These are phyloP conservation scores for Smithornis capensis DNA, from an alignment of 2,113 vertebrate genomes.

Conservation along the genomic window DNA sequence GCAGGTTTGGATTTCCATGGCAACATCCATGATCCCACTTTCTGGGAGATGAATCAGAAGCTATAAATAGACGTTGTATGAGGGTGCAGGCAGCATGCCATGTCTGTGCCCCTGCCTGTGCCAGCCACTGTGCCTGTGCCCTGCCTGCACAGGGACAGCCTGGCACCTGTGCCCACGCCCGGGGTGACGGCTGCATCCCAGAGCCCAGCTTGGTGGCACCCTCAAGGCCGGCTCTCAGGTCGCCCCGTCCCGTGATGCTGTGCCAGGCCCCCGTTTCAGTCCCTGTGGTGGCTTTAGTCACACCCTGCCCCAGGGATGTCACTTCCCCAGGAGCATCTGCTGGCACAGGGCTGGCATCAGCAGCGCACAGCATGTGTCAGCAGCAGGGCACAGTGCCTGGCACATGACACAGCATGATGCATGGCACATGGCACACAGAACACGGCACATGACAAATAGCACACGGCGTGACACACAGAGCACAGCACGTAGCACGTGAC, in stretches of 20 bases:
- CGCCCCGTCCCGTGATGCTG: accelerated
- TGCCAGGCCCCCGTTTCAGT: no score
- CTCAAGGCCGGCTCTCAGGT: accelerated
- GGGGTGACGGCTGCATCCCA: accelerated
- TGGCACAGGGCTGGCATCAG: accelerated
- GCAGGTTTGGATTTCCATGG: constrained; percentile 55
- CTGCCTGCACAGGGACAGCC: accelerated
- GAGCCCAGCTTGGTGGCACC: not conserved
- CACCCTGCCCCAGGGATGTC: not conserved
- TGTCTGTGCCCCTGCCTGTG: not conserved
- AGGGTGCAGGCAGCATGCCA: not conserved
- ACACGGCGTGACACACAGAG: not conserved
- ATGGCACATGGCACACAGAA: accelerated
- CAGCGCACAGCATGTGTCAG: not conserved
- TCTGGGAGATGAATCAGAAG: constrained; percentile 34
- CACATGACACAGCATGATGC: not conserved
- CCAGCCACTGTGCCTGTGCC: no score
- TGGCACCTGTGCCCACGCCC: not conserved
- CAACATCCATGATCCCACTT: constrained; percentile 4
- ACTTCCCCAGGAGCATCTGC: not conserved
- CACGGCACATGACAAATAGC: accelerated
- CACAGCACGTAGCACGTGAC: accelerated
- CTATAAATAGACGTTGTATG: constrained; percentile 35
- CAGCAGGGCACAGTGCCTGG: not conserved
- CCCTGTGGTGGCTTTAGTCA: not conserved